Evolutionary conservation across 2,888 invertebrate genomes (phyloP).

Genomic region (Amiota mariae): DNA sequence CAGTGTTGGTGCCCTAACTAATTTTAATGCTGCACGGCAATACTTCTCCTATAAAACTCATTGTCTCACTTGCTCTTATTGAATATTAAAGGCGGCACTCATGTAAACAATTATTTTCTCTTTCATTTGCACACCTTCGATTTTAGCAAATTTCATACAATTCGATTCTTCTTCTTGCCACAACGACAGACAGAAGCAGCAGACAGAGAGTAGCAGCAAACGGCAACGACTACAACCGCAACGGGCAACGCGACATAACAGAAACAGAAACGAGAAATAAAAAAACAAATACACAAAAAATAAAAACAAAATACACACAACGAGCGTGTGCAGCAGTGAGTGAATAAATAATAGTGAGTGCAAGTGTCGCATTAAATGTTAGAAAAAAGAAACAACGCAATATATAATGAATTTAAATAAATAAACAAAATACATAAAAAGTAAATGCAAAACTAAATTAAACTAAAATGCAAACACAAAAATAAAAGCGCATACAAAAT

Average conservation of each 20-base stretch:
- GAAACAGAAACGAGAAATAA: not conserved
- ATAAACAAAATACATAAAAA: no score
- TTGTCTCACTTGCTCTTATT: not conserved
- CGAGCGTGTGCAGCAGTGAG: slow-evolving; percentile 3
- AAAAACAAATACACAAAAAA: slow-evolving; percentile 12
- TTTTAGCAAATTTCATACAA: not conserved
- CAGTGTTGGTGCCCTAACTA: not conserved
- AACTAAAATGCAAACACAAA: no score
- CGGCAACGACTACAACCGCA: not conserved
- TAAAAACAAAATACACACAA: slow-evolving; percentile 6
- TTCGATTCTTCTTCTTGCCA: not conserved
- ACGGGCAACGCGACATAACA: slow-evolving; percentile 1
- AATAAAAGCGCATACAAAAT: no score
- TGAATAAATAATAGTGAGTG: not conserved
- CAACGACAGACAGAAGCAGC: no score
- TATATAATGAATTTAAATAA: no score
- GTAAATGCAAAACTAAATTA: no score
- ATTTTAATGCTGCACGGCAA: not conserved
- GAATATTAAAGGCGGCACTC: not conserved
- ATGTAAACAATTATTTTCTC: slow-evolving; percentile 19
- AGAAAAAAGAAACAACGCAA: not conserved
- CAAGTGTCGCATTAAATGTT: not conserved
- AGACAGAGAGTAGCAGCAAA: not conserved
- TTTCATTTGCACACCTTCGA: not conserved
- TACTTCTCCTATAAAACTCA: not conserved